A percentile compares a stretch with the other conserved stretches of the same genome.
phyloP scores from a whole-genome alignment of 1,140 invertebrate species.

The Andricus grossulariae region DNA sequence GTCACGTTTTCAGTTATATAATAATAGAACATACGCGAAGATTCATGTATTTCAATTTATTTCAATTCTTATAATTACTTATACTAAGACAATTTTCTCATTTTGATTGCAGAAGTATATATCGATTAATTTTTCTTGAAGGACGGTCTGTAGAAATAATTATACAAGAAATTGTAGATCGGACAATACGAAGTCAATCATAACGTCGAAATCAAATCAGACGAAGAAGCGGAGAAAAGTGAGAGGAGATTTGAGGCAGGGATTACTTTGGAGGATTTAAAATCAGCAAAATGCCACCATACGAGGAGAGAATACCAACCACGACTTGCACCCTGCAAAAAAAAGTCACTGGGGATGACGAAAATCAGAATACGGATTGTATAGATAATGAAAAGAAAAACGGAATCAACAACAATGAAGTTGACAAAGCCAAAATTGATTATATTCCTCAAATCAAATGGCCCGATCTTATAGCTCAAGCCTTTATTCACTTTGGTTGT shows the following conservation, averaged over 20 bases:
- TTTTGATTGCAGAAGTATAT: background rate
- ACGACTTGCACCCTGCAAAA: background rate
- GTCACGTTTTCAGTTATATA: too few relatives aligned
- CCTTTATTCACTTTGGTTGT: constrained; percentile 81
- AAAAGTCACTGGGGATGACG: background rate
- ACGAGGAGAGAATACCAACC: background rate
- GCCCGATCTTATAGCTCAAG: constrained; percentile 82
- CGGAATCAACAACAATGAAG: background rate
- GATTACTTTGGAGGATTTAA: background rate
- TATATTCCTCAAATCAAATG: constrained; percentile 81
- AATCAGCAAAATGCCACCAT: background rate
- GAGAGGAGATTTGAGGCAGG: background rate
- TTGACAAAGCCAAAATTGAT: constrained; percentile 59
- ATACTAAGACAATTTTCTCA: too few relatives aligned
- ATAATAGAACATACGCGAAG: too few relatives aligned
- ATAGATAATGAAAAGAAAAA: background rate
- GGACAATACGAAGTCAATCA: background rate
- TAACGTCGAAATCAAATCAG: background rate
- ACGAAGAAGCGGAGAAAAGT: background rate
- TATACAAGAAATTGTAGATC: background rate
- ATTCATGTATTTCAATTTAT: too few relatives aligned
- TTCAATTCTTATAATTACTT: too few relatives aligned
- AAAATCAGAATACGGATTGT: background rate
- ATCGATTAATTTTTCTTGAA: background rate
- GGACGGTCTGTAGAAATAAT: background rate